A percentile compares a stretch with the other conserved stretches of the same genome.
Evolutionary conservation across 92 coral and sea anemone genomes (phyloP).

Genomic region (Diadumene lineata): DNA sequence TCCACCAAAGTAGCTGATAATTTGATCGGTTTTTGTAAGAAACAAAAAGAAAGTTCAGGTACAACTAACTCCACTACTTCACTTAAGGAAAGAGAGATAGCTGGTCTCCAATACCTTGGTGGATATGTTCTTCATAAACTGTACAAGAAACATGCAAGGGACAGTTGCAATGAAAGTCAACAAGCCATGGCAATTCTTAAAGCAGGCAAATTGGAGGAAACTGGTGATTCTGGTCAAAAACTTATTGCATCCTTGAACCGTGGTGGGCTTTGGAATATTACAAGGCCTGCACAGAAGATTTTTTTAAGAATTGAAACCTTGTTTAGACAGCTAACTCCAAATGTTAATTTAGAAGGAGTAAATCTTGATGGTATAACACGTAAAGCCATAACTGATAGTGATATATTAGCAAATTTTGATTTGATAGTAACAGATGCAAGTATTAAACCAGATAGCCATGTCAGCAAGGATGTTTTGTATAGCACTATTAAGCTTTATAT

Average conservation of each 20-base stretch:
- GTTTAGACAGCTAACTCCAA: slow-evolving; percentile 21
- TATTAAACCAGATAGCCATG: slow-evolving; percentile 31
- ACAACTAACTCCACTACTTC: slow-evolving; percentile 9
- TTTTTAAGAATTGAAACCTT: slow-evolving; percentile 29
- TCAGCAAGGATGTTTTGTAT: slow-evolving; percentile 41
- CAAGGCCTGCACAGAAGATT: slow-evolving; percentile 16
- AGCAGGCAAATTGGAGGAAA: slow-evolving; percentile 36
- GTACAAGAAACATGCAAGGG: slow-evolving; percentile 42
- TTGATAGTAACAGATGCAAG: slow-evolving; percentile 39
- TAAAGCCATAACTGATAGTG: slow-evolving; percentile 38
- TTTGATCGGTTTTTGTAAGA: slow-evolving; percentile 45
- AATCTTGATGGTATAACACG: background rate
- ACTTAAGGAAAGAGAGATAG: slow-evolving; percentile 38
- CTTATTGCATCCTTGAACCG: slow-evolving; percentile 31
- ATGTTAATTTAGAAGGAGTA: background rate
- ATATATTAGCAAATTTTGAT: slow-evolving; percentile 30
- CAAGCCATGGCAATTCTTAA: slow-evolving; percentile 58
- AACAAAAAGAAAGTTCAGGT: slow-evolving; percentile 20
- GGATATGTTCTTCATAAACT: slow-evolving; percentile 64
- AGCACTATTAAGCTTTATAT: slow-evolving; percentile 43
- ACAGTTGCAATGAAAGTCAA: slow-evolving; percentile 37
- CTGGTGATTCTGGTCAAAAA: slow-evolving; percentile 11
- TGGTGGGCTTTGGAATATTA: slow-evolving; percentile 50
- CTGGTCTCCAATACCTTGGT: slow-evolving; percentile 58
- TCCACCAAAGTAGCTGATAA: slow-evolving; percentile 61